Conservation (phyloP, 2,888 invertebrate species). For the Lydus trimaculatus region DNA sequence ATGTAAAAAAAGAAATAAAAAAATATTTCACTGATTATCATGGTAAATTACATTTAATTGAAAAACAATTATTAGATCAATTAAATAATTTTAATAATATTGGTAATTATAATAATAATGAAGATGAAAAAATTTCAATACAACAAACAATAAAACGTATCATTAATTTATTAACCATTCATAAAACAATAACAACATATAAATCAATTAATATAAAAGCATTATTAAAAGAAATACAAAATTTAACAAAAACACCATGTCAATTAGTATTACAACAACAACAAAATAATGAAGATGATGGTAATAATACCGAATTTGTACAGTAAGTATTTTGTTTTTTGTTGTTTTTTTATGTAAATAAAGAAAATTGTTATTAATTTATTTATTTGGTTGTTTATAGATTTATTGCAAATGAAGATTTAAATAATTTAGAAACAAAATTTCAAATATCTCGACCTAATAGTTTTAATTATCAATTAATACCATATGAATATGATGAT, state of each 20-base stretch:
- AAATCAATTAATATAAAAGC: conserved; percentile 17
- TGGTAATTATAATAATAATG: conserved; percentile 5
- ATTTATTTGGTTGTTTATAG: conserved; percentile 21
- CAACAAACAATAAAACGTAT: conserved; percentile 5
- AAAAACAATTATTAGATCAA: conserved; percentile 58
- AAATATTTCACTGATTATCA: conserved; percentile 65
- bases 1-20: conserved; percentile 53
- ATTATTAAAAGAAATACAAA: conserved; percentile 17
- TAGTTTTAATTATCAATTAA: background rate
- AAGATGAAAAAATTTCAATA: conserved; percentile 10
- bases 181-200: conserved; percentile 21
- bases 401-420: conserved; percentile 23
- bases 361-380: too few species aligned
- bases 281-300: background rate
- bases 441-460: background rate
- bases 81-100: conserved; percentile 4
- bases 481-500: background rate
- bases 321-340: conserved; percentile 16
- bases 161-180: conserved; percentile 5
- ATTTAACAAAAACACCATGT: conserved; percentile 17
- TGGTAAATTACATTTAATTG: conserved; percentile 64
- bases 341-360: conserved; percentile 23
- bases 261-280: conserved; percentile 13
- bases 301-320: background rate
- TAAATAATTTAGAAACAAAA: conserved; percentile 26